Conservation (phyloP, 2,888 invertebrate genomes). For the Chrysopilus asiliformis region DNA sequence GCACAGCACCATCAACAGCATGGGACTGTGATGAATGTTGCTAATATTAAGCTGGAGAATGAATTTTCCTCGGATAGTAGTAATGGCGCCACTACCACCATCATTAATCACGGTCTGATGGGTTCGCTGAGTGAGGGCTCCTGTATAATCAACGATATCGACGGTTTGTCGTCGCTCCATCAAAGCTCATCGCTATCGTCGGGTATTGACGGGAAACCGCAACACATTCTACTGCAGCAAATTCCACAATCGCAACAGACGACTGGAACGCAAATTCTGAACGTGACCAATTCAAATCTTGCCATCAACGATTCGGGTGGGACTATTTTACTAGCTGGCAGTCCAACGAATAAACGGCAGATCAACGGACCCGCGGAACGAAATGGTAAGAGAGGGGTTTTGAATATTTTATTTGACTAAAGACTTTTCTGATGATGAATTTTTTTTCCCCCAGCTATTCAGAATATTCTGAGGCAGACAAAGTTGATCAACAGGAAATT, state of each 20-base stretch:
- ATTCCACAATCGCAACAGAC: conserved; percentile 13
- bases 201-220: too few relatives aligned
- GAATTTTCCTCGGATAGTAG: too few relatives aligned
- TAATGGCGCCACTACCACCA: too few relatives aligned
- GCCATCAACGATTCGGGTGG: conserved; percentile 9
- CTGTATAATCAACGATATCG: too few relatives aligned
- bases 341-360: conserved; percentile 21
- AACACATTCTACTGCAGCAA: conserved; percentile 30
- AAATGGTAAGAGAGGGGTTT: conserved; percentile 26
- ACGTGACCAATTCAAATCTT: conserved; percentile 8
- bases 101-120: too few relatives aligned
- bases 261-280: conserved; percentile 10
- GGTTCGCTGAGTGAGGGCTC: too few relatives aligned
- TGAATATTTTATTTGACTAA: not conserved
- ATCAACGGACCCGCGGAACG: conserved; percentile 29
- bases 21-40: conserved; percentile 26
- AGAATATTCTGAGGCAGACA: conserved; percentile 13
- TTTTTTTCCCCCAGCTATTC: conserved; percentile 24
- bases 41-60: conserved; percentile 28
- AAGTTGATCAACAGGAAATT: conserved; percentile 24
- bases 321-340: conserved; percentile 13
- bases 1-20: conserved; percentile 26
- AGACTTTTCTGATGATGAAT: not conserved
- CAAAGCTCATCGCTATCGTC: too few relatives aligned
- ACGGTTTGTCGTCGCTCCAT: too few relatives aligned